Conservation (phyloP, 2,888 invertebrate genomes). For the Adela reaumurella region DNA sequence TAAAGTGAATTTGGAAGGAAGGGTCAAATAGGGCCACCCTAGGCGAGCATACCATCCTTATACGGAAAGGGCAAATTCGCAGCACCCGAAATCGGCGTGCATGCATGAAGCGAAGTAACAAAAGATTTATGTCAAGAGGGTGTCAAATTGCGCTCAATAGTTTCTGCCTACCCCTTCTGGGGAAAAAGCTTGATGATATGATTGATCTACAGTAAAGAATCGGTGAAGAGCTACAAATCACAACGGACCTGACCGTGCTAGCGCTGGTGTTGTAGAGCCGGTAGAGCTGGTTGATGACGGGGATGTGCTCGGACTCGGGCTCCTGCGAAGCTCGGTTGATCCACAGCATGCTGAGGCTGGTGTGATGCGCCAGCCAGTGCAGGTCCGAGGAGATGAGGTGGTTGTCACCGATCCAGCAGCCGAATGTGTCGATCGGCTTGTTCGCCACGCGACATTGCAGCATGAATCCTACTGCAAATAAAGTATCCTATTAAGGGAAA, state of each 20-base stretch:
- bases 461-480: conserved; percentile 61
- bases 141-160: too few relatives aligned
- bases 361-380: conserved; percentile 74
- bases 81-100: too few relatives aligned
- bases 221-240: too few relatives aligned
- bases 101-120: too few relatives aligned
- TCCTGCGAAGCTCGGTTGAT: conserved; percentile 81
- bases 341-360: conserved; percentile 72
- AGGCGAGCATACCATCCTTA: too few relatives aligned
- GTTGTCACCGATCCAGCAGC: conserved; percentile 83
- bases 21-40: too few relatives aligned
- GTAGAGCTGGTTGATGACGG: conserved; percentile 69
- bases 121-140: too few relatives aligned
- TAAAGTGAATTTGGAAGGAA: too few relatives aligned
- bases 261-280: conserved; percentile 78
- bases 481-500: too few relatives aligned
- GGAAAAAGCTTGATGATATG: too few relatives aligned
- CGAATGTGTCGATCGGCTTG: conserved; percentile 84
- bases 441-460: conserved; percentile 72
- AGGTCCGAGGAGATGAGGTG: conserved; percentile 77
- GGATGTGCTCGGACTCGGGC: conserved; percentile 72
- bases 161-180: too few relatives aligned
- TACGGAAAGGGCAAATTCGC: too few relatives aligned
- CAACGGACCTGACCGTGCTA: conserved; percentile 46
- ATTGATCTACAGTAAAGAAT: neutral